Percentiles rank a stretch among this genome's conserved stretches.
Conservation (phyloP, 1,140 invertebrate genomes). For the Zaprionus camerounensis region DNA sequence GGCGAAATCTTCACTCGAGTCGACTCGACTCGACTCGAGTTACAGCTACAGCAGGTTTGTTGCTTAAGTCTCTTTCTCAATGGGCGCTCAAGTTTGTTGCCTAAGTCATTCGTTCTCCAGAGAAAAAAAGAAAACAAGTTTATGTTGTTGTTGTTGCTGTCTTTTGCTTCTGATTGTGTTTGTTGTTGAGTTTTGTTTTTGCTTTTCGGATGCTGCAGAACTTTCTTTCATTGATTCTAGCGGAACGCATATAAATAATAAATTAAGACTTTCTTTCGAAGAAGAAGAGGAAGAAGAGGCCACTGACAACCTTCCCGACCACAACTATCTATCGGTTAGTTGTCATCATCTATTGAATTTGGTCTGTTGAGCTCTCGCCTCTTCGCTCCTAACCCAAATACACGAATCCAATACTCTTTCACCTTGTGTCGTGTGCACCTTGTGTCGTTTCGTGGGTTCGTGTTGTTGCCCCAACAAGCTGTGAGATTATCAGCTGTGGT, state of each 20-base stretch:
- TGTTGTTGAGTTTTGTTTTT: slow-evolving; percentile 23
- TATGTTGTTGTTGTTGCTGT: neutral
- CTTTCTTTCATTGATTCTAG: slow-evolving; percentile 80
- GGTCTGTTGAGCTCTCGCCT: slow-evolving; percentile 33
- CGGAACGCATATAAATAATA: slow-evolving; percentile 77
- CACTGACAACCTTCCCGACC: neutral
- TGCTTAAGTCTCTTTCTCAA: slow-evolving; percentile 60
- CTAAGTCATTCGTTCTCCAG: slow-evolving; percentile 61
- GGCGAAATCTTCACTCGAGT: slow-evolving; percentile 36
- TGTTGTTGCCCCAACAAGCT: slow-evolving; percentile 68
- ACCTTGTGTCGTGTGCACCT: slow-evolving; percentile 59
- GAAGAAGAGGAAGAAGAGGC: neutral
- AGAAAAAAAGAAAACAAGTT: slow-evolving; percentile 38
- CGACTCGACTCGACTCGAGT: slow-evolving; percentile 42
- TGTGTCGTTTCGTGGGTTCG: slow-evolving; percentile 51
- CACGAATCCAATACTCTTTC: slow-evolving; percentile 26
- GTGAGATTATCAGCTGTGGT: slow-evolving; percentile 64
- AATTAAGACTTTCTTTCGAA: slow-evolving; percentile 78
- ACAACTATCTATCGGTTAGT: slow-evolving; percentile 25
- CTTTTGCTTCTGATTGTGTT: slow-evolving; percentile 28
- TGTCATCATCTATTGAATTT: slow-evolving; percentile 70
- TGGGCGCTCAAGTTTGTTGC: slow-evolving; percentile 56
- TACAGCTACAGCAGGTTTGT: slow-evolving; percentile 39
- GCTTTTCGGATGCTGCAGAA: slow-evolving; percentile 69
- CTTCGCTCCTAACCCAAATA: slow-evolving; percentile 68